Evolutionary conservation across 2,797 vertebrate species (phyloP).

Genomic region (Allenopithecus nigroviridis): DNA sequence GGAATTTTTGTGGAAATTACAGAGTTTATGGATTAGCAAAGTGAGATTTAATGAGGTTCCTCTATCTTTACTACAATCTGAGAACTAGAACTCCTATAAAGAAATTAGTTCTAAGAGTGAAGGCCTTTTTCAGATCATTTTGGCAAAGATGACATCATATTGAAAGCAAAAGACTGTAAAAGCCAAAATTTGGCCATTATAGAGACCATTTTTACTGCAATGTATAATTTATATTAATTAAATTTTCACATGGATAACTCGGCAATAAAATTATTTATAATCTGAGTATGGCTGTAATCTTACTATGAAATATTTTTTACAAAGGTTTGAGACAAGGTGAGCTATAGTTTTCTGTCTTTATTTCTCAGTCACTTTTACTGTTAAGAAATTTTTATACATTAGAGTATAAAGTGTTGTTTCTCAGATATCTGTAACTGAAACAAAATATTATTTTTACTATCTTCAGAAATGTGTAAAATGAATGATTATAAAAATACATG

Average conservation of each 20-base stretch:
- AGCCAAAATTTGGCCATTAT: conserved; percentile 27
- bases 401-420: conserved; percentile 36
- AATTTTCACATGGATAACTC: conserved; percentile 61
- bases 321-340: conserved; percentile 18
- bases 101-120: conserved; percentile 57
- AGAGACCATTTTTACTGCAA: conserved; percentile 59
- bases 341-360: conserved; percentile 58
- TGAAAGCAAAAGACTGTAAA: conserved; percentile 48
- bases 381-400: conserved; percentile 44
- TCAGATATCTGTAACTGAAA: conserved; percentile 43
- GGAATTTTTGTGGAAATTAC: conserved; percentile 70
- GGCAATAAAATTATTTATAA: conserved; percentile 62
- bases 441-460: conserved; percentile 60
- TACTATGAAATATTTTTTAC: conserved; percentile 18
- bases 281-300: conserved; percentile 35
- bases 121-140: conserved; percentile 32
- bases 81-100: conserved; percentile 58
- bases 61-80: conserved; percentile 51
- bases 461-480: conserved; percentile 47
- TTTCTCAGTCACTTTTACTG: conserved; percentile 47
- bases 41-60: conserved; percentile 73
- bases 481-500: conserved; percentile 53
- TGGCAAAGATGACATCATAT: conserved; percentile 52
- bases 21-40: conserved; percentile 74
- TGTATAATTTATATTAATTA: conserved; percentile 70